Conservation (phyloP, 1,140 invertebrate species). For the Vanessa atalanta region DNA sequence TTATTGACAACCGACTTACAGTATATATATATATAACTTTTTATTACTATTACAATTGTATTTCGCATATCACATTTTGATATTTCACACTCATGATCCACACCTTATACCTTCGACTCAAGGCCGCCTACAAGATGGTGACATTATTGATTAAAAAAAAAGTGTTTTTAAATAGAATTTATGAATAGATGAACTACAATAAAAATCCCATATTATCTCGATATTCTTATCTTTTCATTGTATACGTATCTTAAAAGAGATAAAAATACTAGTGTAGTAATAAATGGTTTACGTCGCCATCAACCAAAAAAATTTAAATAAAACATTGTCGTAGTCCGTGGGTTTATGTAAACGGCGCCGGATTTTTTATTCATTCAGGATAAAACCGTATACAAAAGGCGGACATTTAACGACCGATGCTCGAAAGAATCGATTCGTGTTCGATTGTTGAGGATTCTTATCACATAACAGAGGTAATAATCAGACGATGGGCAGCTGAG, state of each 20-base stretch:
- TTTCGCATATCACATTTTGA: too few species aligned
- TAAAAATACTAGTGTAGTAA: conserved; percentile 29
- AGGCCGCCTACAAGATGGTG: too few species aligned
- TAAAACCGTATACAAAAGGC: conserved; percentile 35
- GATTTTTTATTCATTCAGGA: conserved; percentile 37
- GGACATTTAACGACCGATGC: conserved; percentile 34
- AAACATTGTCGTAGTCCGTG: conserved; percentile 26
- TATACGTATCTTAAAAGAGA: conserved; percentile 33
- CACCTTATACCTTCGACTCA: too few species aligned
- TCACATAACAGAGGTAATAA: conserved; percentile 56
- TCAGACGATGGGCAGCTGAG: conserved; percentile 44
- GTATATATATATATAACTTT: too few species aligned
- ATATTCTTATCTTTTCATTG: conserved; percentile 22
- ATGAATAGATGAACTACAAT: neutral
- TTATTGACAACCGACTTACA: too few species aligned
- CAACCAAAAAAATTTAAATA: conserved; percentile 18
- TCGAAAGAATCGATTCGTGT: conserved; percentile 35
- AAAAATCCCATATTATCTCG: conserved; percentile 1
- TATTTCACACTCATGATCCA: too few species aligned
- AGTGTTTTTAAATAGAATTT: neutral
- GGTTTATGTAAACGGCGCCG: conserved; percentile 24
- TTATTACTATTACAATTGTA: too few species aligned
- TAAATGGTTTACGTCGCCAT: conserved; percentile 29
- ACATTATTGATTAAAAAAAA: neutral
- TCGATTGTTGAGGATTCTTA: conserved; percentile 54